Evolutionary conservation across 2,797 vertebrate genomes (phyloP).

Genomic region (Chiroxiphia lanceolata): DNA sequence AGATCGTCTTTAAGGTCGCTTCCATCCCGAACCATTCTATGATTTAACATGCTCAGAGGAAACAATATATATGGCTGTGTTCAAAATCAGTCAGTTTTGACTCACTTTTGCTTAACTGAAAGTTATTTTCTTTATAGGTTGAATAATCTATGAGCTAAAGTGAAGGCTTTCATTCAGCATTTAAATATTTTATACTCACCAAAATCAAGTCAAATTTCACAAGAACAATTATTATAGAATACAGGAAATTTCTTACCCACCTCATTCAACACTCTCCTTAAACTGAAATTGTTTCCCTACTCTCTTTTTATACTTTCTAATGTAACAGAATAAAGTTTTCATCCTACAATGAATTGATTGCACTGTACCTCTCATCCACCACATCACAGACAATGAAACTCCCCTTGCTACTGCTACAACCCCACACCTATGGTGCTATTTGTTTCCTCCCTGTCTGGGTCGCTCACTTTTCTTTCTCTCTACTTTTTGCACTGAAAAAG

Average conservation of each 20-base stretch:
- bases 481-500: not conserved
- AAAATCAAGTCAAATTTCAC: not conserved
- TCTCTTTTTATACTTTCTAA: not conserved
- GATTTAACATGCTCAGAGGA: not conserved
- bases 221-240: not conserved
- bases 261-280: not conserved
- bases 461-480: not conserved
- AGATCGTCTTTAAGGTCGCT: not conserved
- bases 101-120: not conserved
- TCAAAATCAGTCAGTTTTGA: not conserved
- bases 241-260: not conserved
- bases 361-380: not conserved
- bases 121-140: not conserved
- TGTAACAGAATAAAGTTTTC: not conserved
- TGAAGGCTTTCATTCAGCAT: not conserved
- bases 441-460: not conserved
- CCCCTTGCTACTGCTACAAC: rapidly evolving
- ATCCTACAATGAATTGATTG: not conserved
- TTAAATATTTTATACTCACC: not conserved
- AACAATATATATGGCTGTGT: not conserved
- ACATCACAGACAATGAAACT: not conserved
- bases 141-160: not conserved
- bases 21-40: not conserved
- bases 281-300: not conserved
- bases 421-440: not conserved